phyloP scores from a whole-genome alignment of 2,113 vertebrate species.

The Bostrychus sinensis region DNA sequence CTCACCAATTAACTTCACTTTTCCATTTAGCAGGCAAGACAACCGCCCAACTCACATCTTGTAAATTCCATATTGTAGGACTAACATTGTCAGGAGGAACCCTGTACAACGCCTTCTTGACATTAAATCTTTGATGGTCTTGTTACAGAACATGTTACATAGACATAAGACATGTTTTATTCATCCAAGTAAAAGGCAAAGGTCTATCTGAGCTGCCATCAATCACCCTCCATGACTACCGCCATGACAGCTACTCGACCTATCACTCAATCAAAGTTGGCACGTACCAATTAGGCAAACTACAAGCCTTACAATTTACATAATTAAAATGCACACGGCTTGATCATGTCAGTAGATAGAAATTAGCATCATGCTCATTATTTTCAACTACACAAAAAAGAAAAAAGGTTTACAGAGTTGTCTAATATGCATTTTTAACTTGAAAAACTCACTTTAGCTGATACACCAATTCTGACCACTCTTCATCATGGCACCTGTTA shows the following conservation, averaged over 20 bases:
- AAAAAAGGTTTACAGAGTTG: background rate
- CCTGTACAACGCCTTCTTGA: background rate
- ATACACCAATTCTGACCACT: too few relatives aligned
- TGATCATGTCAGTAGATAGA: background rate
- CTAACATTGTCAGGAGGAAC: background rate
- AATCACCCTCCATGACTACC: background rate
- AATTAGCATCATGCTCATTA: background rate
- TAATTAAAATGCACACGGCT: background rate
- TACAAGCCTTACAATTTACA: background rate
- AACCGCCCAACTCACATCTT: background rate
- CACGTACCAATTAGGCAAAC: conserved; percentile 4
- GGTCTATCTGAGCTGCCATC: background rate
- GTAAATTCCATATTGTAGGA: background rate
- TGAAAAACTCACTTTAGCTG: too few relatives aligned
- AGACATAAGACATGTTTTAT: conserved; percentile 1
- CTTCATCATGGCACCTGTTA: too few relatives aligned
- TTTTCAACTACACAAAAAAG: background rate
- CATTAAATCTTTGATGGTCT: background rate
- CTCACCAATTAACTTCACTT: too few relatives aligned
- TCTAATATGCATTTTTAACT: background rate
- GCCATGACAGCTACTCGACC: background rate
- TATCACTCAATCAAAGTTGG: background rate
- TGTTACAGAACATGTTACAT: background rate
- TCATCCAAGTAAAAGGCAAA: background rate
- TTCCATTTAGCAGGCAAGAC: background rate